Conservation (phyloP, 2,797 vertebrate species). For the Valencia hispanica region DNA sequence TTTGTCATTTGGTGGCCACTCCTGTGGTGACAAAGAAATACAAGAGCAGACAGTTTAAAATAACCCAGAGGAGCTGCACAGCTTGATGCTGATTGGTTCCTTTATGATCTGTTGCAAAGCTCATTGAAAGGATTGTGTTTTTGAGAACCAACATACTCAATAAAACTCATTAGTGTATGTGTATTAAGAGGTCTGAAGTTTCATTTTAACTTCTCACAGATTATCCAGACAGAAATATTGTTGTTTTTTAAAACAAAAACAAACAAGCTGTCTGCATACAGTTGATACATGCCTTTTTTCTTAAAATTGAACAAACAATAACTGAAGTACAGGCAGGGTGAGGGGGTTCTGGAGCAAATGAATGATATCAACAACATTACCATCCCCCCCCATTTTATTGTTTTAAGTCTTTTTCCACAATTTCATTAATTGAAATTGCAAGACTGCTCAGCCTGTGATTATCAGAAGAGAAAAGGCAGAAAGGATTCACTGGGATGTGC, state of each 20-base stretch:
- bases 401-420: too few species aligned
- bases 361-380: not conserved
- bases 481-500: too few species aligned
- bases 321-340: not conserved
- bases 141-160: not conserved
- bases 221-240: too few species aligned
- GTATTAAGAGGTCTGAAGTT: not conserved
- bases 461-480: too few species aligned
- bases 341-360: not conserved
- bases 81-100: not conserved
- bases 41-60: conserved; percentile 1
- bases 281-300: too few species aligned
- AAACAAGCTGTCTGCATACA: too few species aligned
- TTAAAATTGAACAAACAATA: not conserved
- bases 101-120: not conserved
- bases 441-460: too few species aligned
- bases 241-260: too few species aligned
- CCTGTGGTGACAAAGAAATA: not conserved
- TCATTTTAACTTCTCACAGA: too few species aligned
- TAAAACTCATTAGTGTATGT: not conserved
- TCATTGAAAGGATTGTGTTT: not conserved
- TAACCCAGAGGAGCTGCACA: not conserved
- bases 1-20: conserved; percentile 1
- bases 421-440: too few species aligned
- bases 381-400: too few species aligned